phyloP scores from a whole-genome alignment of 2,797 vertebrate genomes.

The Tokudaia tokunoshimensis region DNA sequence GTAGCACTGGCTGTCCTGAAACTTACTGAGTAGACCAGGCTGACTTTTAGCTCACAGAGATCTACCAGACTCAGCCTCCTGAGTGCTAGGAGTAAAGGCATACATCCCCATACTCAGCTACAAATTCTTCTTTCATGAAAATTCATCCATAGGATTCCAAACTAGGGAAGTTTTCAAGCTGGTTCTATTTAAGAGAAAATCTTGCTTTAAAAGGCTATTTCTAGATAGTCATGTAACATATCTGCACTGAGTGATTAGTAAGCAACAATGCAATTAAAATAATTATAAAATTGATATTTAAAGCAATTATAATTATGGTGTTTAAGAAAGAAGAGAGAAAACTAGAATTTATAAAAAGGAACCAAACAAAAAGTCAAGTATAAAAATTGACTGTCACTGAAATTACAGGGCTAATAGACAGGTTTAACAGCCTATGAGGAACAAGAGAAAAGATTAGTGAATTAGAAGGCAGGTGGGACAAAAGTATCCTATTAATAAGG shows the following conservation, averaged over 20 bases:
- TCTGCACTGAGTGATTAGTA: not conserved
- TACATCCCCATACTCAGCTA: not conserved
- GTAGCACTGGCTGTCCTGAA: not conserved
- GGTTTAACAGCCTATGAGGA: not conserved
- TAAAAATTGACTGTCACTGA: not conserved
- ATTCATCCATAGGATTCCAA: not conserved
- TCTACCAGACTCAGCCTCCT: not conserved
- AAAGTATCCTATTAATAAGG: not conserved
- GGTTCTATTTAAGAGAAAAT: not conserved
- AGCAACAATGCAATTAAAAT: not conserved
- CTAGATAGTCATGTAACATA: not conserved
- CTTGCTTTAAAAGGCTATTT: not conserved
- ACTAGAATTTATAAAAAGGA: not conserved
- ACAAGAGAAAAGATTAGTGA: not conserved
- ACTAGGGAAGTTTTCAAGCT: not conserved
- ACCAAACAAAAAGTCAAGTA: not conserved
- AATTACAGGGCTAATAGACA: not conserved
- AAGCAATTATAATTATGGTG: not conserved
- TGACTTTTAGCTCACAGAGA: not conserved
- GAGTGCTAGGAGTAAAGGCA: not conserved
- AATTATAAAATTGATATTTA: constrained; percentile 5
- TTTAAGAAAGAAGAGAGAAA: not conserved
- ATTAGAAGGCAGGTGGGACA: not conserved
- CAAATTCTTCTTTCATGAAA: not conserved
- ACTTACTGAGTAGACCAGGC: not conserved